These are phyloP conservation scores for Coregonus ussuriensis DNA, from an alignment of 2,797 vertebrate genomes.

Conservation along the genomic window DNA sequence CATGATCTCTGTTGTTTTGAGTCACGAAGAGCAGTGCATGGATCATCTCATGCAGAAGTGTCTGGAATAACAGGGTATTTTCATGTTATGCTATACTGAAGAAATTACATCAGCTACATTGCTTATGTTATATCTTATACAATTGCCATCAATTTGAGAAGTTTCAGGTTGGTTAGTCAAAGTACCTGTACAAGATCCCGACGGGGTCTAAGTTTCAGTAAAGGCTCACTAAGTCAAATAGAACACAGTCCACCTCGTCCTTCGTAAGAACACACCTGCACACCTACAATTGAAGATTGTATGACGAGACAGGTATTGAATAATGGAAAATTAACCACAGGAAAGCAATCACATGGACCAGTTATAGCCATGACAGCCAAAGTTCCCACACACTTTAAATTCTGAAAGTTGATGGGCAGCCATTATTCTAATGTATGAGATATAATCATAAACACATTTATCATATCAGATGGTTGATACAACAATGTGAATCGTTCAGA, in stretches of 20 bases:
- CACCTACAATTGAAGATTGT: constrained; percentile 71
- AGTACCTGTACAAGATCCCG: constrained; percentile 92
- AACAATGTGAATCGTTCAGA: not conserved
- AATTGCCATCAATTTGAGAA: not conserved
- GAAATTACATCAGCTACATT: not conserved
- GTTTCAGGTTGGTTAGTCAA: not conserved
- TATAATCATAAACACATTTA: not conserved
- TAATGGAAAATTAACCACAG: not conserved
- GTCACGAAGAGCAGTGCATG: constrained; percentile 97
- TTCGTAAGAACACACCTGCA: constrained; percentile 93
- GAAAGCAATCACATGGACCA: not conserved
- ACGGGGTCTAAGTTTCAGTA: constrained; percentile 90
- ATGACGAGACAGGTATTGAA: not conserved
- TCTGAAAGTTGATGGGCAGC: no score
- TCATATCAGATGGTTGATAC: not conserved
- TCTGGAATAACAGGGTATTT: constrained; percentile 73
- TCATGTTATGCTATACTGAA: not conserved
- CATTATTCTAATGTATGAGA: not conserved
- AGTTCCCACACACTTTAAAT: no score
- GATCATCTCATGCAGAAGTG: constrained; percentile 98
- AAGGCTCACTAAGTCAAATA: constrained; percentile 91
- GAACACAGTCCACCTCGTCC: constrained; percentile 91
- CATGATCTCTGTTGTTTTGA: constrained; percentile 88
- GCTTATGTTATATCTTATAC: not conserved
- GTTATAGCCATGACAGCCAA: not conserved